phyloP scores from a whole-genome alignment of 2,113 vertebrate genomes.

The Erythrolamprus reginae region DNA sequence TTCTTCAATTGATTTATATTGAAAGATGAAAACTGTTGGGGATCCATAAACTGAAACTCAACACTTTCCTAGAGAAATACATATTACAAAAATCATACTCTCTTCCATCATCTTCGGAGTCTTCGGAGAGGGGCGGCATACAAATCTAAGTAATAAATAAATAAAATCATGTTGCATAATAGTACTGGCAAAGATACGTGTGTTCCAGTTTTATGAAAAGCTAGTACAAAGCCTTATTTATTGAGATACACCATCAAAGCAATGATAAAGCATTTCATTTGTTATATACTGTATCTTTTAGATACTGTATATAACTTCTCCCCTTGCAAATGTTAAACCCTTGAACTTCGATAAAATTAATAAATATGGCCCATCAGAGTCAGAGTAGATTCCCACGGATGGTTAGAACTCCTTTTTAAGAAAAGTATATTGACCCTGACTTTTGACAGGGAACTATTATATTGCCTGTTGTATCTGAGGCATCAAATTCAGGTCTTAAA shows the following conservation, averaged over 20 bases:
- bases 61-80: neutral
- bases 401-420: neutral
- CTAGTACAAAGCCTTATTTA: neutral
- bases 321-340: neutral
- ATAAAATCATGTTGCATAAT: neutral
- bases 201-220: neutral
- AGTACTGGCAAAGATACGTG: neutral
- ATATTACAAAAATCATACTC: neutral
- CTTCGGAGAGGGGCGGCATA: no score
- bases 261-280: neutral
- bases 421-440: neutral
- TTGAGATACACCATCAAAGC: neutral
- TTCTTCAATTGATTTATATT: neutral
- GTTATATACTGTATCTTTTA: neutral
- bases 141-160: no score
- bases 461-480: conserved; percentile 69
- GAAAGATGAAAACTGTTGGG: neutral
- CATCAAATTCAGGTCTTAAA: conserved; percentile 59
- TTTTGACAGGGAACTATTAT: conserved; percentile 39
- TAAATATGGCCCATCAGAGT: neutral
- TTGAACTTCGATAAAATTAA: neutral
- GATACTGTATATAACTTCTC: neutral
- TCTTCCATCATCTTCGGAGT: no score
- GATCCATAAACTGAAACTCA: neutral
- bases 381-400: accelerated